Conservation (phyloP, 1,140 invertebrate species). For the Halictus rubicundus region DNA sequence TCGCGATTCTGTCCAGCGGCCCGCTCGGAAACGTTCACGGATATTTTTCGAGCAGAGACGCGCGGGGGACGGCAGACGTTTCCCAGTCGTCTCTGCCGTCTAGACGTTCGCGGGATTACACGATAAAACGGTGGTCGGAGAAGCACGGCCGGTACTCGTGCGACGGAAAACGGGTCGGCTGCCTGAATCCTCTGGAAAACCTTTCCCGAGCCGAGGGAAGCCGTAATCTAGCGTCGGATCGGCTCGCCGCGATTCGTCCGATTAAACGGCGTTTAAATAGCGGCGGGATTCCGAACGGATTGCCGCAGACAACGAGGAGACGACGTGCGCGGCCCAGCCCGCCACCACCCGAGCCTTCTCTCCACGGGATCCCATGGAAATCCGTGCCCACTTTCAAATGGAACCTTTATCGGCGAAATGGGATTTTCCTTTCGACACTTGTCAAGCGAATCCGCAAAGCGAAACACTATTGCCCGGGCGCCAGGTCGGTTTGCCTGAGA, state of each 20-base stretch:
- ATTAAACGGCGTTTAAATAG: slow-evolving; percentile 10
- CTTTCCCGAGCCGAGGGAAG: slow-evolving; percentile 14
- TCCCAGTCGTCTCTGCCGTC: slow-evolving; percentile 10
- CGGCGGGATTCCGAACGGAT: not conserved
- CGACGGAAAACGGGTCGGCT: slow-evolving; percentile 14
- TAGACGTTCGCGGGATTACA: slow-evolving; percentile 36
- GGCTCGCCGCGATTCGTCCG: slow-evolving; percentile 1
- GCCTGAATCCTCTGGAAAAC: slow-evolving; percentile 33
- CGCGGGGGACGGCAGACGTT: not conserved
- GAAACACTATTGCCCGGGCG: not conserved
- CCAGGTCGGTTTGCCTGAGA: not conserved
- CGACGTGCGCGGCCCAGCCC: too few relatives aligned
- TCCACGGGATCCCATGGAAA: not conserved
- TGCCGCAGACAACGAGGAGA: not conserved
- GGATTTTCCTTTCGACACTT: slow-evolving; percentile 9
- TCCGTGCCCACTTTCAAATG: not conserved
- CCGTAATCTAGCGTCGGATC: slow-evolving; percentile 27
- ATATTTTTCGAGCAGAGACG: not conserved
- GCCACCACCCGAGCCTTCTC: too few relatives aligned
- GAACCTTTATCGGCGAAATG: not conserved
- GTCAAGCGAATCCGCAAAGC: not conserved
- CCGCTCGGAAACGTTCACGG: not conserved
- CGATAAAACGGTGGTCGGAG: slow-evolving; percentile 16
- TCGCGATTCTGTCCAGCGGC: not conserved
- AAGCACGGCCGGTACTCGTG: not conserved